Evolutionary conservation across 2,113 vertebrate species (phyloP).

Genomic region (Megaleporinus macrocephalus): DNA sequence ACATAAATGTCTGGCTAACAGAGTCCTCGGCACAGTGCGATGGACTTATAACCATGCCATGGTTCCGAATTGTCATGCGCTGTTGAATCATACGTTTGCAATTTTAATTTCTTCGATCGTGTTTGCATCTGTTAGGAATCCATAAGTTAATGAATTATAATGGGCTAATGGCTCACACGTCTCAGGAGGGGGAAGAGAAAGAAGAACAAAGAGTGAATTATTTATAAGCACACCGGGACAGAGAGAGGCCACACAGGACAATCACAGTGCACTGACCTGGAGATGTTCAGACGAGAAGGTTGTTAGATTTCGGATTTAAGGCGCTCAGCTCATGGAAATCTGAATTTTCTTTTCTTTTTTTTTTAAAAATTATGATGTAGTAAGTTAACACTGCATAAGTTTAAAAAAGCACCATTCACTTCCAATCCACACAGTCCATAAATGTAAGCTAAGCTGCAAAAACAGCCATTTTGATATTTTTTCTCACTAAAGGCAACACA

Average conservation of each 20-base stretch:
- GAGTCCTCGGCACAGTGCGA: neutral
- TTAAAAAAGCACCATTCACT: too few species aligned
- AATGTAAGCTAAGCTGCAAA: too few species aligned
- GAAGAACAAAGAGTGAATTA: conserved; percentile 32
- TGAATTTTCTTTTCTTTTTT: too few species aligned
- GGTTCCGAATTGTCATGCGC: conserved; percentile 59
- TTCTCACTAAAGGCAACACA: too few species aligned
- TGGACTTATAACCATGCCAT: conserved; percentile 4
- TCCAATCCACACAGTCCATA: too few species aligned
- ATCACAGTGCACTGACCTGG: neutral
- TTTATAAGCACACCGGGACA: conserved; percentile 38
- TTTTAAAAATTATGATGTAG: too few species aligned
- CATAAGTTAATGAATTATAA: conserved; percentile 35
- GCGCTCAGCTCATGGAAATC: too few species aligned
- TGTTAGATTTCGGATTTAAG: neutral
- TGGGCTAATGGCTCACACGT: conserved; percentile 12
- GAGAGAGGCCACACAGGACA: conserved; percentile 3
- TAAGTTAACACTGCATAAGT: too few species aligned
- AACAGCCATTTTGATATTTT: too few species aligned
- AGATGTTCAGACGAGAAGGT: neutral
- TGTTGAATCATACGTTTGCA: neutral
- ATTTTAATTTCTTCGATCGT: conserved; percentile 10
- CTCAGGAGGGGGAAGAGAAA: conserved; percentile 15
- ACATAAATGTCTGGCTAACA: neutral
- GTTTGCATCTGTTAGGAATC: conserved; percentile 23